Base-by-base conservation (phyloP, 2,888 invertebrate genomes). In the Eupithecia inturbata region DNA sequence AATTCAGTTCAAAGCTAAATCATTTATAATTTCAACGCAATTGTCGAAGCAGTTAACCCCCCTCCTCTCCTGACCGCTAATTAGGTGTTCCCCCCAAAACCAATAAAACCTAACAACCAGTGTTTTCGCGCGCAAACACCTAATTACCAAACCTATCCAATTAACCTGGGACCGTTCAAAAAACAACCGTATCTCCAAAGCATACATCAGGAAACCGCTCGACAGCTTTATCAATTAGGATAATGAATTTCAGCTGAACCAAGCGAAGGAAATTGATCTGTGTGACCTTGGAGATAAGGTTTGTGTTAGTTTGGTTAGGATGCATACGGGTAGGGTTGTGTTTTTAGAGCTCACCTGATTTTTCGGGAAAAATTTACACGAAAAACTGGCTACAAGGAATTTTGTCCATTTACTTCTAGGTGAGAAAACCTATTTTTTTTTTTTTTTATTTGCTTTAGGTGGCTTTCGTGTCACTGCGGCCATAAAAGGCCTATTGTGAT, bases 41-140 rank as follows among this genome's bases (percentile, higher is more conserved):
- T 66, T 41, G 26, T 66, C 36, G 64, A 64, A 64, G 28, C 39
- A 22, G 22, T 53, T 22, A 49, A 22, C 53, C 53, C 10, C 39
- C 22, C 33, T 67, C 68, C 49, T 70, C 73, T 62, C 9, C 26
- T 57, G 26, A 26, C 57, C 57, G 57, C 57, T 57, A 26, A 57
- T 26, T 57, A 57, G 57, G 22, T 57, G 53, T 41, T 67, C 63
- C 49, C 72, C 73, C 66, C 7, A 28, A 66, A 66, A 66, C 41
- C 73, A 77, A 78, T 78, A 78, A 80, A 80, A 79, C 76, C 79
- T 77, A 80, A 80, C 78, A 76, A 78, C 77, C 79, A 73, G 77
- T 77, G 77, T 80, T 78, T 76, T 74, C 78, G 76, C 78, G 77
- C 75, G 74, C 80, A 77, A 77, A 78, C 78, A 79, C 78, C 73